These are phyloP conservation scores for Sus scrofa DNA, from an alignment of 2,113 vertebrate genomes.

Conservation along the genomic window T2T-Sscrofa CM000824.6:160157501-160158000, in stretches of 20 bases:
- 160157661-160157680: not conserved
- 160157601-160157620: not conserved
- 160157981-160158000: no score
- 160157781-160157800: not conserved
- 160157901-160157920: no score
- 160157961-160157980: no score
- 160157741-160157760: not conserved
- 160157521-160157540: not conserved
- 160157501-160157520: not conserved
- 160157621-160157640: not conserved
- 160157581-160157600: not conserved
- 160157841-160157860: no score
- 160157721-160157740: not conserved
- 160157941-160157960: no score
- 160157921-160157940: no score
- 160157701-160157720: not conserved
- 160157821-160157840: not conserved
- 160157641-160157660: not conserved
- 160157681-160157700: rapidly evolving
- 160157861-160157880: no score
- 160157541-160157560: not conserved
- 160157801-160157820: no score
- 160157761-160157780: not conserved
- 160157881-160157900: no score
- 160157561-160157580: not conserved